These are phyloP conservation scores for Brenthis daphne DNA, from an alignment of 2,888 invertebrate species.

Conservation along the genomic window DNA sequence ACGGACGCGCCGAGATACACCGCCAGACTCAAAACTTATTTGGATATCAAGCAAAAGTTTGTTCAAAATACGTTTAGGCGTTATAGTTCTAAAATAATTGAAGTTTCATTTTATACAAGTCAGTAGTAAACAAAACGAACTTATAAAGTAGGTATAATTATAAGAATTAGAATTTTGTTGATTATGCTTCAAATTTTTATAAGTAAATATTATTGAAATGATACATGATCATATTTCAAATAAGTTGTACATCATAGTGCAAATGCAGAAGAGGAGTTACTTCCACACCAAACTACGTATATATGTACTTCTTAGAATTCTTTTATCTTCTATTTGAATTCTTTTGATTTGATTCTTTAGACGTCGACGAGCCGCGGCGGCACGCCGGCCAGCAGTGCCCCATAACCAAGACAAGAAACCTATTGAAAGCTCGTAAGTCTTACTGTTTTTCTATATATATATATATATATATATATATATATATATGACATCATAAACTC, in stretches of 20 bases:
- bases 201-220: too few relatives aligned
- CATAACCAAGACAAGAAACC: not conserved
- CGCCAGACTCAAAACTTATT: constrained; percentile 54
- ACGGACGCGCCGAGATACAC: constrained; percentile 57
- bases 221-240: not conserved
- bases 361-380: constrained; percentile 10
- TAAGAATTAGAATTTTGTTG: too few relatives aligned
- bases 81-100: too few relatives aligned
- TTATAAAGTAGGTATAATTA: too few relatives aligned
- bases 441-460: not conserved
- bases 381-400: not conserved
- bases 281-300: too few relatives aligned
- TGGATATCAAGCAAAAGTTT: constrained; percentile 58
- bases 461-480: not conserved
- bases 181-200: not conserved
- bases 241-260: not conserved
- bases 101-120: too few relatives aligned
- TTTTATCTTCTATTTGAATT: too few relatives aligned
- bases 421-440: not conserved
- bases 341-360: not conserved
- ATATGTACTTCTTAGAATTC: too few relatives aligned
- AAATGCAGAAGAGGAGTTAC: too few relatives aligned
- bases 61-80: constrained; percentile 14
- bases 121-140: too few relatives aligned
- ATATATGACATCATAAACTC: not conserved